Evolutionary conservation across 2,888 invertebrate species (phyloP).

Genomic region (Mamestra brassicae): DNA sequence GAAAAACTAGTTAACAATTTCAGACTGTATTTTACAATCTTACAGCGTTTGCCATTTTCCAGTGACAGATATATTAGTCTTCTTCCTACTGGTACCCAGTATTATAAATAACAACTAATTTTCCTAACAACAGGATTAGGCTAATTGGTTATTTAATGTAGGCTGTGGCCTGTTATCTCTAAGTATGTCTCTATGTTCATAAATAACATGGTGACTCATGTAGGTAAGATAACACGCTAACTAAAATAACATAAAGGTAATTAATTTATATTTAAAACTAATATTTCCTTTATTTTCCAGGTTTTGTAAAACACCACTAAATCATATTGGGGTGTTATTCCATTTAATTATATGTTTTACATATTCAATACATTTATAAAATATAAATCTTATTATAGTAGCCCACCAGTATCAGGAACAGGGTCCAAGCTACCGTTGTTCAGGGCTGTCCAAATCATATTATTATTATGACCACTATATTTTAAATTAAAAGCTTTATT

Average conservation of each 20-base stretch:
- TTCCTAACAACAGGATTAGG: neutral
- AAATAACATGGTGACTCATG: neutral
- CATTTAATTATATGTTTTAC: neutral
- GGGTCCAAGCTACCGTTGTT: no score
- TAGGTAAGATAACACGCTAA: neutral
- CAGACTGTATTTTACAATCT: no score
- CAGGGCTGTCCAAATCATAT: no score
- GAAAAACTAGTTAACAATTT: no score
- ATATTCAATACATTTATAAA: no score
- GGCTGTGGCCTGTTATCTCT: neutral
- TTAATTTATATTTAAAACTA: neutral
- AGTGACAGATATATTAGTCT: no score
- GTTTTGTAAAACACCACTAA: neutral
- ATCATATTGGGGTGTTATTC: no score
- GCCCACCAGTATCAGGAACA: no score
- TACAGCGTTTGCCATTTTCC: no score
- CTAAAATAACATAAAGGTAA: neutral
- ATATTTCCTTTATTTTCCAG: constrained; percentile 7
- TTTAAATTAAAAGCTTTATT: neutral
- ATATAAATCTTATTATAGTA: no score
- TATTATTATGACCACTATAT: neutral
- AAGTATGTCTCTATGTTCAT: neutral
- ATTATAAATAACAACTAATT: neutral
- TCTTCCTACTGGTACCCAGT: neutral
- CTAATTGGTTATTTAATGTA: neutral